phyloP scores from a whole-genome alignment of 2,797 vertebrate species.

The Sternarchorhynchus goeldii region DNA sequence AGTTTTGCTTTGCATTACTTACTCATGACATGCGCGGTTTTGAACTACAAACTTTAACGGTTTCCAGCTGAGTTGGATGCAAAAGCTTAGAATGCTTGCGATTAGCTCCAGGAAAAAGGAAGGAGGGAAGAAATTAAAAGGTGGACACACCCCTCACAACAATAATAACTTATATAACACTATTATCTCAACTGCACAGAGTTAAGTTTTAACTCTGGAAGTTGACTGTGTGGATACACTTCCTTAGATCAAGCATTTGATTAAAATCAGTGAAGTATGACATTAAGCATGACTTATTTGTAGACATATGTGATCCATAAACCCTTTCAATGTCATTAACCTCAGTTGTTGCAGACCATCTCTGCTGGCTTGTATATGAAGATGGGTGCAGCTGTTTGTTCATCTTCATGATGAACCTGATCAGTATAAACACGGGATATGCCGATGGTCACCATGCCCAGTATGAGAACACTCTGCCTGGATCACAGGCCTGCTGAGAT shows the following conservation, averaged over 20 bases:
- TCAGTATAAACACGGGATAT: neutral
- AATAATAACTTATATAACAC: conserved; percentile 7
- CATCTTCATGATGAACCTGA: neutral
- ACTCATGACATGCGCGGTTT: no score
- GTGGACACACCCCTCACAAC: neutral
- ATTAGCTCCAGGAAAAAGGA: neutral
- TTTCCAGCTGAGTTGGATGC: neutral
- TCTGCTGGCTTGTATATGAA: neutral
- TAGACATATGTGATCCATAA: neutral
- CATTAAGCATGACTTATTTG: no score
- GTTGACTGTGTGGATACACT: neutral
- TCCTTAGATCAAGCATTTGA: neutral
- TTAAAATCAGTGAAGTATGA: neutral
- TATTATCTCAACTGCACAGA: conserved; percentile 4
- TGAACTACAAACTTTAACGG: neutral
- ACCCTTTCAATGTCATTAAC: neutral
- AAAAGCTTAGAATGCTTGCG: neutral
- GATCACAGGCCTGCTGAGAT: conserved; percentile 33
- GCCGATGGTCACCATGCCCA: neutral
- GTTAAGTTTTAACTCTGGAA: neutral
- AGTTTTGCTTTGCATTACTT: neutral
- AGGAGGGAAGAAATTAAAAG: neutral
- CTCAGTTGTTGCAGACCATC: neutral
- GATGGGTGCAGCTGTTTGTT: neutral
- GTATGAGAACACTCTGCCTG: neutral